Conservation (phyloP, 2,113 vertebrate genomes). For the Tapirus terrestris region DNA sequence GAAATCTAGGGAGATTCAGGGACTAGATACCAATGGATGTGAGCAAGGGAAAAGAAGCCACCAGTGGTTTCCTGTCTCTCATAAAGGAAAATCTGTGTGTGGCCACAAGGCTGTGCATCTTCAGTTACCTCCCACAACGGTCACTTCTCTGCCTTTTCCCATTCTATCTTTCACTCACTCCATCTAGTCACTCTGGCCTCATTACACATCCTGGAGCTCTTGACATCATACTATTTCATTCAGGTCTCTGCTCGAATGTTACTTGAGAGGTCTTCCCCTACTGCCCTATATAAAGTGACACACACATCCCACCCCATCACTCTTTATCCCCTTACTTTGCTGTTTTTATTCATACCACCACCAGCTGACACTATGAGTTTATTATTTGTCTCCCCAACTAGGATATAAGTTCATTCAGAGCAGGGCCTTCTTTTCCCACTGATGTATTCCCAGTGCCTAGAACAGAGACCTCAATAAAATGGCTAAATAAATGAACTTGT, state of each 20-base stretch:
- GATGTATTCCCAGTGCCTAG: background rate
- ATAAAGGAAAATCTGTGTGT: background rate
- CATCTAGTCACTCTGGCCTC: background rate
- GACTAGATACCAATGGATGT: background rate
- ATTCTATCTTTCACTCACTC: background rate
- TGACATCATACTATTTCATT: background rate
- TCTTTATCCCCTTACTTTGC: background rate
- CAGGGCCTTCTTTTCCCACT: background rate
- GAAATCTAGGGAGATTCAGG: background rate
- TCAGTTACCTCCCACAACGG: background rate
- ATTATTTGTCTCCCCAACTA: slow-evolving; percentile 2
- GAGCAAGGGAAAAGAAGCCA: background rate
- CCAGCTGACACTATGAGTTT: background rate
- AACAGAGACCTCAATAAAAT: slow-evolving; percentile 56
- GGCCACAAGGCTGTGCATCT: background rate
- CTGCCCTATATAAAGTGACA: background rate
- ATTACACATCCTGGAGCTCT: background rate
- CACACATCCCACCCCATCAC: background rate
- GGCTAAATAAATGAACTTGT: background rate
- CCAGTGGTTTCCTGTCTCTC: background rate
- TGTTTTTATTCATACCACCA: slow-evolving; percentile 1
- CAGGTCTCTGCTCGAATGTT: background rate
- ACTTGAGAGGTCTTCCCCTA: background rate
- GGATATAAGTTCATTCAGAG: background rate
- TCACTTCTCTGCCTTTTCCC: background rate